Conservation (phyloP, 2,113 vertebrate genomes). For the Martes martes region DNA sequence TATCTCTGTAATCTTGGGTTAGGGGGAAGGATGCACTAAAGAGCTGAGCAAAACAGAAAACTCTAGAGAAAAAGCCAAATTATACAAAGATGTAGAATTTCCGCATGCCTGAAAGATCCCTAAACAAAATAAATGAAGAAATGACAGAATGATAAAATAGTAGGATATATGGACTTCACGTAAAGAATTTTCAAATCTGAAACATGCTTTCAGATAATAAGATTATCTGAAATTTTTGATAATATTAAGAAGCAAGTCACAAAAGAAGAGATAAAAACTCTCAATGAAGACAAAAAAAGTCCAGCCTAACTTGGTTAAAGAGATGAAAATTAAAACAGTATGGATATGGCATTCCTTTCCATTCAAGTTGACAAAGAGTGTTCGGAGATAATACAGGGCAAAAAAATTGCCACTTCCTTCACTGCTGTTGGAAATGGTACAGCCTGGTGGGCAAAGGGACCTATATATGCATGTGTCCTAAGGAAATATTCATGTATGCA, state of each 20-base stretch:
- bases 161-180: background rate
- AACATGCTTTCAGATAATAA: background rate
- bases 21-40: background rate
- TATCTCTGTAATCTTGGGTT: background rate
- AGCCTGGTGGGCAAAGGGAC: background rate
- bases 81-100: background rate
- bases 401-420: background rate
- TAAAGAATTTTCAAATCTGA: background rate
- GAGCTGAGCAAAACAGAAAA: background rate
- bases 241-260: background rate
- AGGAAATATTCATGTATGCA: background rate
- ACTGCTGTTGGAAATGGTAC: background rate
- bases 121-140: background rate
- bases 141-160: background rate
- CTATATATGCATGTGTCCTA: rapidly evolving
- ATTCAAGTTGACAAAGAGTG: background rate
- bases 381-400: background rate
- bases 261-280: background rate
- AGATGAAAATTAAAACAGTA: background rate
- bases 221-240: background rate
- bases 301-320: background rate
- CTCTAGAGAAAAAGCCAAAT: background rate
- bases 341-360: background rate
- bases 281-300: background rate
- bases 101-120: background rate